Percentiles rank a stretch among this genome's conserved stretches.
phyloP scores from a whole-genome alignment of 2,797 vertebrate species.

The Salarias fasciatus region DNA sequence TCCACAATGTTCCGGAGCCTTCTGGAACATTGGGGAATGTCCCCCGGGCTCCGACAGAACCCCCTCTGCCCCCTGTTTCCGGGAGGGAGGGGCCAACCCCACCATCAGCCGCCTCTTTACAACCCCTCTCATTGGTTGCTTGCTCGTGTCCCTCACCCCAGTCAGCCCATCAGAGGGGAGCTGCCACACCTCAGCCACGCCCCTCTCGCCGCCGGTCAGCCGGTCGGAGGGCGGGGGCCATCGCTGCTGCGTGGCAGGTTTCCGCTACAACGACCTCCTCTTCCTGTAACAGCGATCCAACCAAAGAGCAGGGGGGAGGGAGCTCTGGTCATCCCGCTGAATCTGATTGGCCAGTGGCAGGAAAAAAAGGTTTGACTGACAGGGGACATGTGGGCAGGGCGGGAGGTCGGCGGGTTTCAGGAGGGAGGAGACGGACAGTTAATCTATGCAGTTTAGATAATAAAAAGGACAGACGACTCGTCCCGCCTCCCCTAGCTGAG shows the following conservation, averaged over 20 bases:
- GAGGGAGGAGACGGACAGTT: conserved; percentile 64
- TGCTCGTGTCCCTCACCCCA: too few relatives aligned
- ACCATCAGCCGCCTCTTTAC: too few relatives aligned
- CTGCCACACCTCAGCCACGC: too few relatives aligned
- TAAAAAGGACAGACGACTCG: too few relatives aligned
- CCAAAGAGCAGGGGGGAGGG: conserved; percentile 49
- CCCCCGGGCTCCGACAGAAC: conserved; percentile 22
- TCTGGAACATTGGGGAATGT: neutral
- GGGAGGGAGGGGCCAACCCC: too few relatives aligned
- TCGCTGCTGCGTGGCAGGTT: conserved; percentile 35
- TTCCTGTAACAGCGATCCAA: conserved; percentile 44
- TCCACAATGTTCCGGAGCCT: neutral
- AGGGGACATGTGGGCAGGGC: conserved; percentile 47
- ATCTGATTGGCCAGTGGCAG: conserved; percentile 12
- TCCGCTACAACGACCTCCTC: conserved; percentile 36
- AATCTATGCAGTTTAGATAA: conserved; percentile 76
- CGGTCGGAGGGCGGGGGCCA: too few relatives aligned
- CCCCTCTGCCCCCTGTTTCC: conserved; percentile 45
- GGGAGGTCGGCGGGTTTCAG: conserved; percentile 14
- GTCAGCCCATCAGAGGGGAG: too few relatives aligned
- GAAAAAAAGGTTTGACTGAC: conserved; percentile 44
- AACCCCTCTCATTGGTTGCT: too few relatives aligned
- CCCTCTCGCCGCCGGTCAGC: conserved; percentile 4
- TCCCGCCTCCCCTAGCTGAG: too few relatives aligned
- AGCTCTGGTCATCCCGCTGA: conserved; percentile 28